A percentile compares a stretch with the other conserved stretches of the same genome.
Evolutionary conservation across 2,888 invertebrate species (phyloP).

Genomic region (Flexamia atlantica): DNA sequence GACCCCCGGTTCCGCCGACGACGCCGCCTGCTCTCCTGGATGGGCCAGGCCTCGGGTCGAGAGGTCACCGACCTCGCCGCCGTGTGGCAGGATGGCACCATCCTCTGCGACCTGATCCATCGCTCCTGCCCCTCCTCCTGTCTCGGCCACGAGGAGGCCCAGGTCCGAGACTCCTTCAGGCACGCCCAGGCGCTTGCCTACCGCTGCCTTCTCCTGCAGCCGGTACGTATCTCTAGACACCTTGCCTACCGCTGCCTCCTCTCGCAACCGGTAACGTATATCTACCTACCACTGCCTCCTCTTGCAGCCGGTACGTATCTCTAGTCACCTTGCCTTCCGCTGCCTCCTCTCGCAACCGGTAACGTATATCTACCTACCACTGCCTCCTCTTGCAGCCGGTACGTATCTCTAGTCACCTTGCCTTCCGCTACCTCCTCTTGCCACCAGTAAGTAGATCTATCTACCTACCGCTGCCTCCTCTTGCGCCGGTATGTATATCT

Average conservation of each 20-base stretch:
- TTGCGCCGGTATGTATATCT: conserved; percentile 57
- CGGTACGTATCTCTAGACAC: conserved; percentile 53
- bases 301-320: conserved; percentile 55
- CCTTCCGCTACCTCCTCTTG: conserved; percentile 50
- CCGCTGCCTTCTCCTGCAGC: conserved; percentile 56
- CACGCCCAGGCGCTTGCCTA: conserved; percentile 61
- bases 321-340: conserved; percentile 47
- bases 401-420: conserved; percentile 15
- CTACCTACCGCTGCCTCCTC: conserved; percentile 56
- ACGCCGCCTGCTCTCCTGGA: conserved; percentile 58
- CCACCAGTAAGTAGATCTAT: too few relatives aligned
- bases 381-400: conserved; percentile 60
- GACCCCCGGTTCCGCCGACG: conserved; percentile 56
- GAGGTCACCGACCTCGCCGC: conserved; percentile 49
- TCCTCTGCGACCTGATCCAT: conserved; percentile 59
- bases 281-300: conserved; percentile 57
- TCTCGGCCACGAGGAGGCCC: not conserved
- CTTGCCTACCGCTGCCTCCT: conserved; percentile 54
- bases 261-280: conserved; percentile 60
- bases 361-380: too few relatives aligned
- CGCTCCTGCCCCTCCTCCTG: conserved; percentile 40
- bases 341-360: conserved; percentile 60
- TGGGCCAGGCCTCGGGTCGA: conserved; percentile 44
- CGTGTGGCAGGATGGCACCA: conserved; percentile 60
- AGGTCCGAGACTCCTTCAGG: conserved; percentile 40